A percentile compares a stretch with the other conserved stretches of the same genome.
Conservation (phyloP, 1,140 invertebrate genomes). For the Hermetia illucens region DNA sequence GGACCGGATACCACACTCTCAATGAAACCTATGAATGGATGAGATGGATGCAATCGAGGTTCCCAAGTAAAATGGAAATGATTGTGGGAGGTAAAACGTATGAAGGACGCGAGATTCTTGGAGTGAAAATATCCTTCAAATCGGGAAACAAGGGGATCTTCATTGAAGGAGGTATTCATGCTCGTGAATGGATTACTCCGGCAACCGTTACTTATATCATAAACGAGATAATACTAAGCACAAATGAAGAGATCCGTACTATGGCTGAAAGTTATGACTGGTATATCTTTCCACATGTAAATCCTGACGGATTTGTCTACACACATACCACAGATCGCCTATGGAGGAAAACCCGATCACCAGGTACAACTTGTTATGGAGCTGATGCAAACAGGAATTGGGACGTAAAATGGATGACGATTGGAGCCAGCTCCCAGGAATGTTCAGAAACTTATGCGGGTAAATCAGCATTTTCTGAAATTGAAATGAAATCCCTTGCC, state of each 20-base stretch:
- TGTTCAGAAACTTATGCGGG: slow-evolving; percentile 47
- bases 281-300: slow-evolving; percentile 54
- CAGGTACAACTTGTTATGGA: slow-evolving; percentile 34
- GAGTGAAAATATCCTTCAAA: slow-evolving; percentile 28
- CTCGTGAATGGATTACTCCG: slow-evolving; percentile 54
- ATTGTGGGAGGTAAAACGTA: slow-evolving; percentile 34
- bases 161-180: slow-evolving; percentile 45
- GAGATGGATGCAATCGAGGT: slow-evolving; percentile 16
- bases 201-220: slow-evolving; percentile 45
- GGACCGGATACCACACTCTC: slow-evolving; percentile 27
- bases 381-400: slow-evolving; percentile 59
- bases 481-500: slow-evolving; percentile 38
- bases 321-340: slow-evolving; percentile 37
- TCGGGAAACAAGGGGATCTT: slow-evolving; percentile 27
- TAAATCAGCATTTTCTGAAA: slow-evolving; percentile 41
- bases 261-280: slow-evolving; percentile 47
- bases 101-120: slow-evolving; percentile 36
- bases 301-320: slow-evolving; percentile 57
- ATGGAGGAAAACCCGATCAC: slow-evolving; percentile 50
- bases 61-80: slow-evolving; percentile 30
- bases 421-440: slow-evolving; percentile 37
- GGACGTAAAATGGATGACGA: slow-evolving; percentile 45
- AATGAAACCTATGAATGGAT: slow-evolving; percentile 31
- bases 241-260: slow-evolving; percentile 25
- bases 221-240: slow-evolving; percentile 38